Evolutionary conservation across 2,113 vertebrate genomes (phyloP), one percentile per base, ranked within the genome.

Genomic region (Neoarius graeffei): DNA sequence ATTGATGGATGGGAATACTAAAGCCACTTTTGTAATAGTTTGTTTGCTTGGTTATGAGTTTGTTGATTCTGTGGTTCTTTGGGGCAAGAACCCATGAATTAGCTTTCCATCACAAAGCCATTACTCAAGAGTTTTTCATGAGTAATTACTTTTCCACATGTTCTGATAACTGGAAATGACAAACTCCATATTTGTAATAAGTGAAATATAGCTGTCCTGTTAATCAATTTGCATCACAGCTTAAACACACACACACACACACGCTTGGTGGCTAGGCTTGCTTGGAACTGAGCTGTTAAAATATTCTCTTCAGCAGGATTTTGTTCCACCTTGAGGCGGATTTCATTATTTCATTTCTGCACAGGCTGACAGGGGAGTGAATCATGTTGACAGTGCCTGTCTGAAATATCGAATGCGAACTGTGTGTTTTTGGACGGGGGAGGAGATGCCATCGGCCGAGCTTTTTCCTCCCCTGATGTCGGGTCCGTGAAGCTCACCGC

Each of bases 271-370:
- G 90, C 73, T 92, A 92, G 93, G 91, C 93, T 92, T 92, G 89
- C 94, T 93, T 92, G 93, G 92, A 93, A 93, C 89, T 88, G 92
- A 92, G 93, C 91, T 25, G 66, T 93, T 95, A 93, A 94, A 94
- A 94, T 95, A 93, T 94, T 91, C 92, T 93, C 90, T 94, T 91
- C 92, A 91, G 93, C 93, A 91, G 92, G 94, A 93, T 95, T 96
- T 94, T 94, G 93, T 95, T 95, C 94, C 94, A 94, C 93, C 95
- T 95, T 94, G 94, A 94, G 94, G 93, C 94, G 92, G 94, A 94
- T 95, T 96, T 95, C 94, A 95, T 96, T 95, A 95, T 95, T 96
- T 95, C 92, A 95, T 95, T 94, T 94, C 93, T 92, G 94, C 87
- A 88, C 88, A 17, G 92, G 88, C 93, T 96, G 95, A 95, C 95